Evolutionary conservation across 35 echinoderm and acorn worm genomes (phyloP).

Genomic region (Antedon bifida): DNA sequence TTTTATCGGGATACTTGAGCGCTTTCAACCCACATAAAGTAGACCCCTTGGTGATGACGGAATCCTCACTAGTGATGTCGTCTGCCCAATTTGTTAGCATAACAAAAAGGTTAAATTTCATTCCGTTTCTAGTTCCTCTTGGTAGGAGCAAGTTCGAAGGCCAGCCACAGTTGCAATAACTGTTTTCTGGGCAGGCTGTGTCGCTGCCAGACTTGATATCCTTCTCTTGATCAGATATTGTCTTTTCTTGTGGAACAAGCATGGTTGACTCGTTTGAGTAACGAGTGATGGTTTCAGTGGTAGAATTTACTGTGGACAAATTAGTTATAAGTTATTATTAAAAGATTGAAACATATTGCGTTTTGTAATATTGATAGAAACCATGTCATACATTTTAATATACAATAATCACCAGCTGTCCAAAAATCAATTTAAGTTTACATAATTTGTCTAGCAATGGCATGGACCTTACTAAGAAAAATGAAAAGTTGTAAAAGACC

Average conservation of each 20-base stretch:
- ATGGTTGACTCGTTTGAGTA: background rate
- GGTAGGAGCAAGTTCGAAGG: slow-evolving; percentile 3
- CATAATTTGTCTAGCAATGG: no score
- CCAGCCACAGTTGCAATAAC: slow-evolving; percentile 10
- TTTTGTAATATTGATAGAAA: no score
- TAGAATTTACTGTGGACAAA: background rate
- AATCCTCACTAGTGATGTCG: background rate
- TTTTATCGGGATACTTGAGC: background rate
- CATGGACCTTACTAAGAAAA: no score
- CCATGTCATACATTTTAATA: no score
- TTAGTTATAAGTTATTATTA: background rate
- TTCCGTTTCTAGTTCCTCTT: background rate
- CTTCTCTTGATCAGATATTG: background rate
- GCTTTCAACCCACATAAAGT: background rate
- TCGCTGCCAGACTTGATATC: background rate
- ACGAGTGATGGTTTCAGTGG: background rate
- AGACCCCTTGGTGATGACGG: background rate
- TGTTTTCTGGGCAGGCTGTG: background rate
- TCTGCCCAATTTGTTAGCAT: background rate
- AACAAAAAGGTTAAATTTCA: background rate
- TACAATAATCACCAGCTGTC: no score
- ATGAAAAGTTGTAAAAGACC: no score
- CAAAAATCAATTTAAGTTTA: no score
- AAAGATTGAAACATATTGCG: background rate
- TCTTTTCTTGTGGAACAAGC: background rate